These are phyloP conservation scores for Nibea coibor DNA, from an alignment of 2,113 vertebrate genomes.

Conservation along the genomic window DNA sequence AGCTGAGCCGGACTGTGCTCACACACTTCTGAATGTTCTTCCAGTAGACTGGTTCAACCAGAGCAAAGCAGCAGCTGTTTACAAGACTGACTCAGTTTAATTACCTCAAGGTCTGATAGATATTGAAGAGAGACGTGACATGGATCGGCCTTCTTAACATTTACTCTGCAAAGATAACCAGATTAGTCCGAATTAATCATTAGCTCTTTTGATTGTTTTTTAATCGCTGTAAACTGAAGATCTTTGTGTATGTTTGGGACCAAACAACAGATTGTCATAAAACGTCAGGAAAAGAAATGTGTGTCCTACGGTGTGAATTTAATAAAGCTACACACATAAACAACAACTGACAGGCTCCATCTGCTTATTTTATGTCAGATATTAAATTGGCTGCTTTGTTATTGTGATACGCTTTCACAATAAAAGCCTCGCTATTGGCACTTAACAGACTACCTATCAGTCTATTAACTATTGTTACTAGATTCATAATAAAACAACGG, in stretches of 20 bases:
- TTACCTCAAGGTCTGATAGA: constrained; percentile 1
- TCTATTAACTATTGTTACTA: not conserved
- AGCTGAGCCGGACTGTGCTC: constrained; percentile 18
- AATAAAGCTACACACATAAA: not conserved
- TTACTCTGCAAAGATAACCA: not conserved
- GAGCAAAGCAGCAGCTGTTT: constrained; percentile 5
- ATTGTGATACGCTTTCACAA: not conserved
- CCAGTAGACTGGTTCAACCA: not conserved
- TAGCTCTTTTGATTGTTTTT: not conserved
- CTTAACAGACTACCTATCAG: too few species aligned
- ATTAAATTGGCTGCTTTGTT: not conserved
- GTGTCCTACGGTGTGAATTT: not conserved
- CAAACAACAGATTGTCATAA: not conserved
- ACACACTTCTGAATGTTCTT: not conserved
- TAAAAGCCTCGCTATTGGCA: too few species aligned
- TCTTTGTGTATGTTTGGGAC: too few species aligned
- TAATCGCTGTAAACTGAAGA: not conserved
- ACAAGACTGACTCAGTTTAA: not conserved
- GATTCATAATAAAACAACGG: not conserved
- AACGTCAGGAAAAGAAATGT: not conserved
- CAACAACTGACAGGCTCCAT: not conserved
- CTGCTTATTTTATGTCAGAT: not conserved
- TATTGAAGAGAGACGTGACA: not conserved
- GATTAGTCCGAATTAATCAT: not conserved
- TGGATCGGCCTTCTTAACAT: not conserved